Conservation (phyloP, 1,140 invertebrate genomes). For the Solen grandis region DNA sequence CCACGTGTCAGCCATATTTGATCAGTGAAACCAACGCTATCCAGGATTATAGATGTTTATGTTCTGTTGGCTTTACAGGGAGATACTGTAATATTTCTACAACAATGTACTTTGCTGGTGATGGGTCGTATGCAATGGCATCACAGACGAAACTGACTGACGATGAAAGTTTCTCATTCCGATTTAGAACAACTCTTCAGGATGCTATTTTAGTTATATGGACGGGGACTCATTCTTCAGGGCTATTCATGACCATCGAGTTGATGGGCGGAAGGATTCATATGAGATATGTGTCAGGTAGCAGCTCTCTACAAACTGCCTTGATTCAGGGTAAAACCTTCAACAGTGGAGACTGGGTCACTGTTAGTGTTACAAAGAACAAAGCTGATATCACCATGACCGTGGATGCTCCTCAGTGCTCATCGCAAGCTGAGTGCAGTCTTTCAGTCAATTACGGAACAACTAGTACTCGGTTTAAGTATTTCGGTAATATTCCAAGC, state of each 20-base stretch:
- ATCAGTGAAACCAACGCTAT: conserved; percentile 84
- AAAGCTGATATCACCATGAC: not conserved
- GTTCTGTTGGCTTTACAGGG: conserved; percentile 93
- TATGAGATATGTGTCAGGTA: not conserved
- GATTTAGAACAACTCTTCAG: conserved; percentile 94
- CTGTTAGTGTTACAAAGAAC: conserved; percentile 27
- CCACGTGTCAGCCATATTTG: conserved; percentile 84
- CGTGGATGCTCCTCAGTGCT: not conserved
- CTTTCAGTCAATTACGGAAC: too few relatives aligned
- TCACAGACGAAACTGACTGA: not conserved
- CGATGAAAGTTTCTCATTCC: conserved; percentile 84
- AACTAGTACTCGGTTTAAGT: too few relatives aligned
- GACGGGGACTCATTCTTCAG: conserved; percentile 83
- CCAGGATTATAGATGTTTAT: conserved; percentile 82
- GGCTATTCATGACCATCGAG: conserved; percentile 54
- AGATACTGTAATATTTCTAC: conserved; percentile 93
- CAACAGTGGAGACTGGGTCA: conserved; percentile 65
- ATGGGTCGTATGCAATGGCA: not conserved
- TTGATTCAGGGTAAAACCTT: conserved; percentile 77
- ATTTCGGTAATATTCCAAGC: too few relatives aligned
- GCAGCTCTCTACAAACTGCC: not conserved
- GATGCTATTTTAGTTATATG: conserved; percentile 87
- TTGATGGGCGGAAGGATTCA: conserved; percentile 32
- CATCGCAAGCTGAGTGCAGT: too few relatives aligned
- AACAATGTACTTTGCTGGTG: conserved; percentile 89